A percentile compares a stretch with the other conserved stretches of the same genome.
Evolutionary conservation across 2,113 vertebrate genomes (phyloP).

Genomic region (Passer montanus): DNA sequence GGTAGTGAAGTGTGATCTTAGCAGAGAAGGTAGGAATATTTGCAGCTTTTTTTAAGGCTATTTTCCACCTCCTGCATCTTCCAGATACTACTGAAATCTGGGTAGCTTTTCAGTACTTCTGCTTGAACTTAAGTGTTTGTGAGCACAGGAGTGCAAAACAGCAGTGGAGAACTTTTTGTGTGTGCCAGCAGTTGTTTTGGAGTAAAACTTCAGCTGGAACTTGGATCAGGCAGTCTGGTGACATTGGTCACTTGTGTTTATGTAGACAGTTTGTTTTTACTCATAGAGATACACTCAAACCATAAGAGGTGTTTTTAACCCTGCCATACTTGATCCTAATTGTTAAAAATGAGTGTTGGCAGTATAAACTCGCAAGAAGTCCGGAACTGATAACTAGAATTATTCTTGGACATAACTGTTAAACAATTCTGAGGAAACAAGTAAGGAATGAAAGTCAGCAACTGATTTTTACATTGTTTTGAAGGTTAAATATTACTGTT

Average conservation of each 20-base stretch:
- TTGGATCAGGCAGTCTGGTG: not conserved
- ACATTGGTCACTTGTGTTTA: not conserved
- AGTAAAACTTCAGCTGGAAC: not conserved
- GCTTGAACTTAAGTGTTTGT: not conserved
- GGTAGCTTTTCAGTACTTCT: not conserved
- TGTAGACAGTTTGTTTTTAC: not conserved
- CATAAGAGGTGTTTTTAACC: not conserved
- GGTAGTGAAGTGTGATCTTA: not conserved
- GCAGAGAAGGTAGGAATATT: not conserved
- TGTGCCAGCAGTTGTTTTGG: not conserved
- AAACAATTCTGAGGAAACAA: not conserved
- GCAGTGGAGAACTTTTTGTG: not conserved
- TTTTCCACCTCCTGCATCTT: not conserved
- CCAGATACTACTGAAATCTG: not conserved
- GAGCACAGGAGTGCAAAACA: not conserved
- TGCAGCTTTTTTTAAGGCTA: not conserved
- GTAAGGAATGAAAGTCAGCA: not conserved
- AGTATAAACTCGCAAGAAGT: not conserved
- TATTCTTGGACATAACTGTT: not conserved
- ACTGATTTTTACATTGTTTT: not conserved
- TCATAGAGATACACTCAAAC: not conserved
- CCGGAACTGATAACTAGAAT: not conserved
- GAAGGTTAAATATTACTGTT: not conserved
- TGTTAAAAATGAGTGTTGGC: not conserved
- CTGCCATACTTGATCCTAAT: not conserved